Evolutionary conservation across 2,888 invertebrate species (phyloP), one percentile per base, ranked within the genome.

Genomic region (Drosophila bunnanda): DNA sequence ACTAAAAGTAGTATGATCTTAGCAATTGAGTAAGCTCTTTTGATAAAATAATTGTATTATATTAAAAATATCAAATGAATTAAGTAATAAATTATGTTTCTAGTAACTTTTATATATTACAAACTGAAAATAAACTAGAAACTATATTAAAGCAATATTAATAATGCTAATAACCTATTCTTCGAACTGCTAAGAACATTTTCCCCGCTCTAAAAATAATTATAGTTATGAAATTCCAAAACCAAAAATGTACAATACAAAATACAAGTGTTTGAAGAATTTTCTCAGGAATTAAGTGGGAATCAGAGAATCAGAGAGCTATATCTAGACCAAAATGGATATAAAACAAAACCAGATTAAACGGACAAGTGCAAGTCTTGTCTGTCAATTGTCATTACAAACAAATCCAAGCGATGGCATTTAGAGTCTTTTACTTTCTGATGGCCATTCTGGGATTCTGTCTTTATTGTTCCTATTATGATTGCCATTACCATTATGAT

Each of bases 401-500:
- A 43, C 67, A 67, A 66, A 55, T 67, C 67, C 39, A 55, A 67
- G 46, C 28, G 55, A 20, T 34, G 67, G 67, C 67, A 55, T 55
- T 67, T 67, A 66, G 38, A 67, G 67, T 67, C 67, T 67, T 67
- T 67, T 67, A 67, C 64, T 56, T 75, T 69, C 69, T 64, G 68
- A 59, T 75, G 59, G 17, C 62, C 56, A 60, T 70, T 65, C 61
- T 74, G 10, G 75, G 38, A 70, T 71, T 85, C 64, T 77, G 72
- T 68, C 76, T 77, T 64, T 69, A 74, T 69, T 76, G 71, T 78
- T 69, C 53, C 76, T 76, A 80, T 83, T 83, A 83, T 74, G 57
- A 48, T 71, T 65, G 50, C 66, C 62, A 82, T 82, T 81, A 70
- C 75, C 74, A 79, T 83, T 83, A 81, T 86, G 70, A 87, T 87